Conservation (phyloP, 92 coral and sea anemone genomes). For the Palythoa grandis region DNA sequence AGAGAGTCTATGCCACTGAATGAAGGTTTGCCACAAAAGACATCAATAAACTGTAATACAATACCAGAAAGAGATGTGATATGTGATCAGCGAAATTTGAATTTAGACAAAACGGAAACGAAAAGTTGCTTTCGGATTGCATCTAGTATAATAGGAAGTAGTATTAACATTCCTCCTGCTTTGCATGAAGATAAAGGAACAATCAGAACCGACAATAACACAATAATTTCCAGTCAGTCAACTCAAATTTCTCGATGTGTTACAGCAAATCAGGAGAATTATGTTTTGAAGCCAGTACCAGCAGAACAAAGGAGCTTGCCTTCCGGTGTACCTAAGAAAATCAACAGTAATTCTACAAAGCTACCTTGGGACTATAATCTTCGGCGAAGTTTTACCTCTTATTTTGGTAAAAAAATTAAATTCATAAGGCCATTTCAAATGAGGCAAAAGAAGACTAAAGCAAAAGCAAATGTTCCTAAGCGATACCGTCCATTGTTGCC, state of each 20-base stretch:
- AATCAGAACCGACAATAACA: neutral
- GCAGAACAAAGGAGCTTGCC: neutral
- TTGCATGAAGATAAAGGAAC: neutral
- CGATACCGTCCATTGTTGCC: constrained; percentile 42
- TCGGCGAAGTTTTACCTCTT: neutral
- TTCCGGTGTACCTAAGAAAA: neutral
- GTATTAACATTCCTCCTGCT: neutral
- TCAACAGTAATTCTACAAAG: neutral
- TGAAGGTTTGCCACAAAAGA: neutral
- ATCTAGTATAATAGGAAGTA: neutral
- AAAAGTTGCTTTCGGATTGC: constrained; percentile 3
- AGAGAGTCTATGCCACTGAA: neutral
- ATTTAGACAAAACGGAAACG: neutral
- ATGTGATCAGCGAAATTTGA: neutral
- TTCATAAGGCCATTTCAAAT: neutral
- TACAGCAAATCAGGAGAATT: neutral
- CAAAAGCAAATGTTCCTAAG: neutral
- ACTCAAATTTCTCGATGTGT: neutral
- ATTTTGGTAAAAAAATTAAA: neutral
- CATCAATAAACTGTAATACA: neutral
- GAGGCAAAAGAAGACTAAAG: neutral
- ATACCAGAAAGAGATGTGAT: neutral
- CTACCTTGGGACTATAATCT: neutral
- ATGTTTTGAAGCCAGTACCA: neutral
- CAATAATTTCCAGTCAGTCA: neutral